A percentile compares a stretch with the other conserved stretches of the same genome.
phyloP scores from a whole-genome alignment of 2,888 invertebrate genomes.

The Eupithecia pulchellata region DNA sequence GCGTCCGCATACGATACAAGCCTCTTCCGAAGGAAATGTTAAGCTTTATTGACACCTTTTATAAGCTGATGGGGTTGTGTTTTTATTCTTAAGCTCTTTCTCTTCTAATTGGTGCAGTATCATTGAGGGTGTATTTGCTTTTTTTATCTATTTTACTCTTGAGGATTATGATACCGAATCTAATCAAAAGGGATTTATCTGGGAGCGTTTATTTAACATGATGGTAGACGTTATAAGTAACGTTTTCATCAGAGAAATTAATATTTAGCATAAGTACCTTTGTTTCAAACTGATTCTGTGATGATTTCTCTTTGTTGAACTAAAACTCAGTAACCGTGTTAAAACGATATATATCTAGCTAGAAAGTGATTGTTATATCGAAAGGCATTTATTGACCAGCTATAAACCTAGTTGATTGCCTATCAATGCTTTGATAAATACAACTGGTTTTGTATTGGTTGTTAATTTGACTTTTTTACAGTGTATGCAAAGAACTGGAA shows the following conservation, averaged over 20 bases:
- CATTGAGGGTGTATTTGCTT: not conserved
- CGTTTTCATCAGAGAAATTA: not conserved
- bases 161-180: too few relatives aligned
- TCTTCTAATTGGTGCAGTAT: not conserved
- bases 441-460: constrained; percentile 21
- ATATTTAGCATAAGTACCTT: not conserved
- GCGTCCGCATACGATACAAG: too few relatives aligned
- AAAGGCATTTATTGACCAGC: constrained; percentile 16
- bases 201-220: too few relatives aligned
- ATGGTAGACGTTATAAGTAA: too few relatives aligned
- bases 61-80: not conserved
- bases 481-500: constrained; percentile 12
- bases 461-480: constrained; percentile 17
- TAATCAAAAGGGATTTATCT: too few relatives aligned
- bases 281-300: not conserved
- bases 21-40: too few relatives aligned
- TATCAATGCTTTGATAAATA: constrained; percentile 25
- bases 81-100: not conserved
- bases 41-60: too few relatives aligned
- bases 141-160: not conserved
- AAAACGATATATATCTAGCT: not conserved
- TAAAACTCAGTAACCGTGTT: not conserved
- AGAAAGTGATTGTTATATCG: not conserved
- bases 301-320: not conserved
- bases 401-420: constrained; percentile 31